Percentiles rank a stretch among this genome's conserved stretches.
phyloP scores from a whole-genome alignment of 2,113 vertebrate species.

The Rattus rattus region DNA sequence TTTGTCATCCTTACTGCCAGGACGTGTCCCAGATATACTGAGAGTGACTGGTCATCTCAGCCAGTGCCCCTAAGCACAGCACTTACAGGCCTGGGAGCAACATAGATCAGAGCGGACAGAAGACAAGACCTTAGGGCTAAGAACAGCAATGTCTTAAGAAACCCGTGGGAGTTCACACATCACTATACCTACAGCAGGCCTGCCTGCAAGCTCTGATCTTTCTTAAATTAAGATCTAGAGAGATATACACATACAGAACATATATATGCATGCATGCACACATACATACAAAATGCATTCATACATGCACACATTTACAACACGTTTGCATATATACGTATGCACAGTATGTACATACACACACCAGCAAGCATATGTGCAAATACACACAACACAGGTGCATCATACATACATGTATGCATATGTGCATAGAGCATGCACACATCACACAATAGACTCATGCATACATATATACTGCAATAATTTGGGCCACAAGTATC shows the following conservation, averaged over 20 bases:
- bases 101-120: rapidly evolving
- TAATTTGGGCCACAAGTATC: neutral
- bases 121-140: rapidly evolving
- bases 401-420: no score
- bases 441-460: neutral
- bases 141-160: neutral
- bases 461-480: neutral
- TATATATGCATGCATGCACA: neutral
- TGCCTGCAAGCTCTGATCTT: neutral
- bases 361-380: neutral
- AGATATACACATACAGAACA: neutral
- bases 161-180: neutral
- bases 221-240: neutral
- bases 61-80: neutral
- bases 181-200: rapidly evolving
- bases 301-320: neutral
- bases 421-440: neutral
- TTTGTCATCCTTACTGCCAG: neutral
- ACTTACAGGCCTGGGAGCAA: rapidly evolving
- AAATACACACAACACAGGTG: neutral
- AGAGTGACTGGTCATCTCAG: neutral
- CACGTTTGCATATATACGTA: neutral
- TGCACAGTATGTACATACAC: neutral
- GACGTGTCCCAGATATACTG: neutral
- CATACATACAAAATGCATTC: neutral